Percentiles rank a stretch among this genome's conserved stretches.
These are phyloP conservation scores for Achlya flavicornis DNA, from an alignment of 2,888 invertebrate species.

Conservation along the genomic window DNA sequence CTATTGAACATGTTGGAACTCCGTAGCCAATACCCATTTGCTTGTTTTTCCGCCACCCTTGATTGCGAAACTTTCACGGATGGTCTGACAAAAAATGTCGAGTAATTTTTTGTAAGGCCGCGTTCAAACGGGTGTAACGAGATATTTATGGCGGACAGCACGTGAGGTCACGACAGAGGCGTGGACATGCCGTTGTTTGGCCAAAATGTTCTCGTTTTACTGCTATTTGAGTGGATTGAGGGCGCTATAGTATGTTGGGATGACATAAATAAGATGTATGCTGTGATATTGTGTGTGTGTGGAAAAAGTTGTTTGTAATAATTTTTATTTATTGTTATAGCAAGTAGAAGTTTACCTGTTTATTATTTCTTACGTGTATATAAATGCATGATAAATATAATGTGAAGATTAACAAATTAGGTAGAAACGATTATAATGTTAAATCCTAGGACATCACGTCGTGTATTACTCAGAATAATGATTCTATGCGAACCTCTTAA, in stretches of 20 bases:
- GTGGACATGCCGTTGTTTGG: slow-evolving; percentile 51
- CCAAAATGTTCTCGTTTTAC: slow-evolving; percentile 46
- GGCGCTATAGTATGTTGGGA: slow-evolving; percentile 39
- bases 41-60: slow-evolving; percentile 60
- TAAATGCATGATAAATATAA: neutral
- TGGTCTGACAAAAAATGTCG: slow-evolving; percentile 57
- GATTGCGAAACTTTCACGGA: slow-evolving; percentile 71
- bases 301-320: slow-evolving; percentile 5
- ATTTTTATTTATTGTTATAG: slow-evolving; percentile 1
- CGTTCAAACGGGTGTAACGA: slow-evolving; percentile 60
- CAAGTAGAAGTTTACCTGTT: neutral
- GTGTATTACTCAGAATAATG: too few species aligned
- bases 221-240: slow-evolving; percentile 46
- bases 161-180: slow-evolving; percentile 55
- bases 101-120: slow-evolving; percentile 58
- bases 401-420: too few species aligned
- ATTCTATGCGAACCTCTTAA: too few species aligned
- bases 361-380: neutral
- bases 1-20: slow-evolving; percentile 21
- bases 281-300: slow-evolving; percentile 7
- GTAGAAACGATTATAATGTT: too few species aligned
- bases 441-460: too few species aligned
- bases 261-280: slow-evolving; percentile 46
- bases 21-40: slow-evolving; percentile 40
- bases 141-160: slow-evolving; percentile 66